Evolutionary conservation across 1,140 invertebrate species (phyloP).

Genomic region (Penaeus indicus): DNA sequence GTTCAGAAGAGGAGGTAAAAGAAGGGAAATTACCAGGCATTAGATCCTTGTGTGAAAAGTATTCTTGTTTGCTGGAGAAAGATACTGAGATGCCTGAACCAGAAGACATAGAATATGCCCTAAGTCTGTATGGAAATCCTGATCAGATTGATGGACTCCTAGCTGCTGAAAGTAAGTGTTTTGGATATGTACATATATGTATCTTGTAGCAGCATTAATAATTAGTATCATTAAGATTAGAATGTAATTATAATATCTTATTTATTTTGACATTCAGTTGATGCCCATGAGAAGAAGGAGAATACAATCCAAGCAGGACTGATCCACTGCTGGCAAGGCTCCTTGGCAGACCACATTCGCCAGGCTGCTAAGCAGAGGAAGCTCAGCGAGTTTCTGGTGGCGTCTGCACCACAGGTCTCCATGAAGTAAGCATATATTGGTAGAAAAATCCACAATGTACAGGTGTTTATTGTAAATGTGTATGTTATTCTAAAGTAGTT

Average conservation of each 20-base stretch:
- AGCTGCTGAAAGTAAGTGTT: slow-evolving; percentile 38
- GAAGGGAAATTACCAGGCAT: not conserved
- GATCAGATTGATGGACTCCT: slow-evolving; percentile 37
- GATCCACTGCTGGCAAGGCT: slow-evolving; percentile 61
- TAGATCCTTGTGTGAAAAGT: slow-evolving; percentile 30
- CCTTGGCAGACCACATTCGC: slow-evolving; percentile 52
- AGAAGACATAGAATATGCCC: slow-evolving; percentile 36
- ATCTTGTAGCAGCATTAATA: not conserved
- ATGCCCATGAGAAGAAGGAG: slow-evolving; percentile 22
- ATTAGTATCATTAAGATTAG: not conserved
- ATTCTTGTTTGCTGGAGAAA: slow-evolving; percentile 38
- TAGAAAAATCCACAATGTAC: not conserved
- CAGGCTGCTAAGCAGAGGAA: slow-evolving; percentile 50
- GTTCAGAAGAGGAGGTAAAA: not conserved
- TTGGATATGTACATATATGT: not conserved
- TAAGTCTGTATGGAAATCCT: slow-evolving; percentile 40
- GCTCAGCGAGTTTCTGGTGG: slow-evolving; percentile 54
- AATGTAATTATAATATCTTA: not conserved
- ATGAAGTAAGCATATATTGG: slow-evolving; percentile 41
- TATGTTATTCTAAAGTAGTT: no score
- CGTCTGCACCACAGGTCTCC: slow-evolving; percentile 56
- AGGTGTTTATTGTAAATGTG: not conserved
- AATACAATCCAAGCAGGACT: slow-evolving; percentile 12
- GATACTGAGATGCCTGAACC: slow-evolving; percentile 40
- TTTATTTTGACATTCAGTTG: slow-evolving; percentile 28